phyloP scores from a whole-genome alignment of 2,888 invertebrate genomes.

The Mayetiola destructor region DNA sequence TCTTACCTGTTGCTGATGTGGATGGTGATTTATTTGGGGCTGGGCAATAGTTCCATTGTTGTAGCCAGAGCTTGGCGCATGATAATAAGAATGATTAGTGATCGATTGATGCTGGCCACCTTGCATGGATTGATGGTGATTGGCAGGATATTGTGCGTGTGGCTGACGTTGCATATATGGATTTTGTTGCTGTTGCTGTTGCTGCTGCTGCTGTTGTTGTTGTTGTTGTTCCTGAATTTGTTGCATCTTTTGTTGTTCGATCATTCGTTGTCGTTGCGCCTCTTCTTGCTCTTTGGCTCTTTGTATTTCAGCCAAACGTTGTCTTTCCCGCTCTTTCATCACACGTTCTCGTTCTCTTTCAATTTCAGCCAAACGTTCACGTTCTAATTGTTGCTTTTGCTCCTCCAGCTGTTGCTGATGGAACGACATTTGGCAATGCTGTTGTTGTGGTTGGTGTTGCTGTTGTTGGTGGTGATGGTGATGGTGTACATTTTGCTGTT shows the following conservation, averaged over 20 bases:
- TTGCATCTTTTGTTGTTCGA: slow-evolving; percentile 3
- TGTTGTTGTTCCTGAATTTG: too few relatives aligned
- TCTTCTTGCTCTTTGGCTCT: background rate
- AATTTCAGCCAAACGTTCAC: slow-evolving; percentile 4
- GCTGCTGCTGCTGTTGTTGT: too few relatives aligned
- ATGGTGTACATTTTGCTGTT: background rate
- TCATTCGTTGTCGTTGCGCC: background rate
- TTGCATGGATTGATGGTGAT: too few relatives aligned
- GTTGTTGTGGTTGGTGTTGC: background rate
- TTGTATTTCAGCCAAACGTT: slow-evolving; percentile 2
- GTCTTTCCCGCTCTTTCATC: slow-evolving; percentile 3
- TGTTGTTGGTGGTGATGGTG: slow-evolving; percentile 13
- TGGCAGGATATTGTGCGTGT: too few relatives aligned
- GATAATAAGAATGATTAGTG: too few relatives aligned
- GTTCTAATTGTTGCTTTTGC: background rate
- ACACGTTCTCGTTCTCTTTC: background rate
- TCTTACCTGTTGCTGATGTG: too few relatives aligned
- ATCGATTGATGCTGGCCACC: too few relatives aligned
- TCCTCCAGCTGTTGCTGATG: background rate
- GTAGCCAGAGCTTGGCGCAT: too few relatives aligned
- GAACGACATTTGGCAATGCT: background rate
- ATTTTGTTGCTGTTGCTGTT: background rate
- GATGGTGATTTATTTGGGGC: too few relatives aligned
- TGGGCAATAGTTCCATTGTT: too few relatives aligned
- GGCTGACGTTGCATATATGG: too few relatives aligned